Evolutionary conservation across 92 coral and sea anemone species (phyloP).

Genomic region (Montipora capitata): DNA sequence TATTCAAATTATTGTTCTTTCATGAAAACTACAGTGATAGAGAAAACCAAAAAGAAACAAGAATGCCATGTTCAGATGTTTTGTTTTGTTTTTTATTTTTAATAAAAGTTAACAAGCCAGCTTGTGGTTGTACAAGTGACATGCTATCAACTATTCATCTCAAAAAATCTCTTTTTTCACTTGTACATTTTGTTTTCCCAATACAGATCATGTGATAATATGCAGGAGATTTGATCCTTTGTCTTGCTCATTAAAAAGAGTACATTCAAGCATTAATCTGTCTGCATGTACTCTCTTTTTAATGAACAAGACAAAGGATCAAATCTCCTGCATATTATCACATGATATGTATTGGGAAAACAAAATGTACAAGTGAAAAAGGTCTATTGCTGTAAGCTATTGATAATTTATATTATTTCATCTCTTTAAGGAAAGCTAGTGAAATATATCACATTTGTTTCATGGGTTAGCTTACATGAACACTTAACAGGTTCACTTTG

Average conservation of each 20-base stretch:
- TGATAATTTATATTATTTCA: not conserved
- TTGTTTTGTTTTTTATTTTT: too few relatives aligned
- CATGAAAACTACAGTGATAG: not conserved
- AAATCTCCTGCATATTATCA: too few relatives aligned
- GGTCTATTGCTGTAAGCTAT: not conserved
- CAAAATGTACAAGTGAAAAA: too few relatives aligned
- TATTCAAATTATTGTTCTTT: not conserved
- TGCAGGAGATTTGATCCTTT: not conserved
- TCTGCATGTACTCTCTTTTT: not conserved
- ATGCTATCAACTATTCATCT: not conserved
- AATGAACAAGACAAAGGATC: too few relatives aligned
- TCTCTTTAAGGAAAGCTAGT: not conserved
- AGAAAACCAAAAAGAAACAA: not conserved
- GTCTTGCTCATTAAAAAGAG: not conserved
- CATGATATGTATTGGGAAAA: too few relatives aligned
- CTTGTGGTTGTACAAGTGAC: not conserved
- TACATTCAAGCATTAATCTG: not conserved
- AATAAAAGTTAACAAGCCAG: too few relatives aligned
- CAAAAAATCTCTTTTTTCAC: not conserved
- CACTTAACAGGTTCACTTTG: constrained; percentile 6
- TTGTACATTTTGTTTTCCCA: not conserved
- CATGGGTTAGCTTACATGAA: not conserved
- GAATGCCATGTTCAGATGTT: not conserved
- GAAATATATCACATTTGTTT: not conserved
- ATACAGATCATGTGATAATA: not conserved